A percentile compares a stretch with the other conserved stretches of the same genome.
phyloP scores from a whole-genome alignment of 2,888 invertebrate genomes.

The Caenorhabditis becei region DNA sequence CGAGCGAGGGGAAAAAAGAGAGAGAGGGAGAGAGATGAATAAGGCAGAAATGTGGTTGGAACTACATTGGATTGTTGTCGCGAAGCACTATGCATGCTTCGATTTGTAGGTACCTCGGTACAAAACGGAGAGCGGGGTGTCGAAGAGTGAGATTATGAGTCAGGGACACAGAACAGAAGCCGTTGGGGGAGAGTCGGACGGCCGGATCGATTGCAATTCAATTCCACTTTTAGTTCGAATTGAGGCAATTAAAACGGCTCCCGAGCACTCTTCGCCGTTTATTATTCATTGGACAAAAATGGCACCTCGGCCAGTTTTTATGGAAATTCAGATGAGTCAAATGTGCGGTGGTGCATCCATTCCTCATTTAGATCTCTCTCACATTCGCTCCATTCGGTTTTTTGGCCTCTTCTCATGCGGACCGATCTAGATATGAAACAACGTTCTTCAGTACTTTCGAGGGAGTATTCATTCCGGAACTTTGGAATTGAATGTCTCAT shows the following conservation, averaged over 20 bases:
- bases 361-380: background rate
- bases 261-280: conserved; percentile 33
- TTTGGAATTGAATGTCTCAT: background rate
- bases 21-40: conserved; percentile 4
- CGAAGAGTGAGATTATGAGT: conserved; percentile 8
- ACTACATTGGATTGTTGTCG: conserved; percentile 40
- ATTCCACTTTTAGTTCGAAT: conserved; percentile 1
- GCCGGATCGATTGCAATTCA: conserved; percentile 5
- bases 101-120: conserved; percentile 20
- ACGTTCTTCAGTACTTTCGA: background rate
- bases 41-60: conserved; percentile 28
- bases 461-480: background rate
- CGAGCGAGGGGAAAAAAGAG: background rate
- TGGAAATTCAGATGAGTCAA: conserved; percentile 37
- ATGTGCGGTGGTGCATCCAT: background rate
- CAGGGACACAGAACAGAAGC: background rate
- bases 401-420: conserved; percentile 7
- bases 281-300: conserved; percentile 41
- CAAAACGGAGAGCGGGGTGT: conserved; percentile 1
- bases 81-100: background rate
- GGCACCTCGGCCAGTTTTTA: conserved; percentile 24
- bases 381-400: conserved; percentile 8
- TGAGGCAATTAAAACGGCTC: conserved; percentile 35
- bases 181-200: background rate
- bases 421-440: background rate